Evolutionary conservation across 1,140 invertebrate species (phyloP).

Genomic region (Penaeus japonicus): DNA sequence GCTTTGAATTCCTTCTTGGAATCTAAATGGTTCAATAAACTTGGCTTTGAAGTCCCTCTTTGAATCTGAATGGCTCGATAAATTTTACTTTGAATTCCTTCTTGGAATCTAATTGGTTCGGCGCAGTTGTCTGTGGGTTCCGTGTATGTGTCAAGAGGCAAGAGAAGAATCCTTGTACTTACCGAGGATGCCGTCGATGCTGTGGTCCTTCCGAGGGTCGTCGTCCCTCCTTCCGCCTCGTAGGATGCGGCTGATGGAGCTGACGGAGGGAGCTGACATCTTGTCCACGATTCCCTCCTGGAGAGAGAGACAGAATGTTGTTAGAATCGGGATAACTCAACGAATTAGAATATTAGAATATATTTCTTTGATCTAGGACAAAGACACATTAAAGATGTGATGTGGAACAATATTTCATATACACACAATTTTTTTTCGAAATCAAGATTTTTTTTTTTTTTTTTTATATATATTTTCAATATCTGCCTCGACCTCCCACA

Average conservation of each 20-base stretch:
- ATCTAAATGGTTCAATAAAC: no score
- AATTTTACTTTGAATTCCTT: no score
- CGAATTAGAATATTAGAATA: neutral
- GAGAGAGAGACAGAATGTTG: slow-evolving; percentile 67
- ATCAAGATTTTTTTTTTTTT: no score
- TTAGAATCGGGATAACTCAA: neutral
- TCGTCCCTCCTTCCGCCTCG: slow-evolving; percentile 64
- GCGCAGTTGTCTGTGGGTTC: neutral
- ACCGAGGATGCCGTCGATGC: slow-evolving; percentile 52
- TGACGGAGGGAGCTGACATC: slow-evolving; percentile 93
- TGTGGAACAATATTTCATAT: no score
- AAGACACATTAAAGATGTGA: no score
- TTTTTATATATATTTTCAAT: neutral
- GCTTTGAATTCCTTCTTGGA: no score
- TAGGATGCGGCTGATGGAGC: slow-evolving; percentile 88
- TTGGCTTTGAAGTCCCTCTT: no score
- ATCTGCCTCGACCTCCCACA: neutral
- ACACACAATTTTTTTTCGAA: no score
- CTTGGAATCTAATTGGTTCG: no score
- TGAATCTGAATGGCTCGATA: no score
- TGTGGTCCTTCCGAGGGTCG: slow-evolving; percentile 55
- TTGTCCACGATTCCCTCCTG: slow-evolving; percentile 92
- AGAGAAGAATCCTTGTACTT: neutral
- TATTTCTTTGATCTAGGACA: neutral
- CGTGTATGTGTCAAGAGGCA: neutral